phyloP scores from a whole-genome alignment of 2,113 vertebrate species.

The Onychostoma macrolepis region DNA sequence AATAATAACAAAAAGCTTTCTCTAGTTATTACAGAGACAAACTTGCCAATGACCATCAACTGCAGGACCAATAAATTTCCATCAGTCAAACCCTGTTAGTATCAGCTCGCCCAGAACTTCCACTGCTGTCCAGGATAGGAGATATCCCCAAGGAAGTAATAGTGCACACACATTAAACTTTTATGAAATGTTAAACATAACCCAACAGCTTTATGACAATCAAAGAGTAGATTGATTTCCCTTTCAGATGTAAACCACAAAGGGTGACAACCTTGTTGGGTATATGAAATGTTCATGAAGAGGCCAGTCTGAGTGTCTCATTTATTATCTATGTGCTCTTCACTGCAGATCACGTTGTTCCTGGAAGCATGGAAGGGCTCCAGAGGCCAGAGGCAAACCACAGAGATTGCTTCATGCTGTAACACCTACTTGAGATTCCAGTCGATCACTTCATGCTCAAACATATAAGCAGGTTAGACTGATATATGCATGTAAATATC shows the following conservation, averaged over 20 bases:
- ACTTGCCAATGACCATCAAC: neutral
- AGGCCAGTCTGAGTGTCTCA: neutral
- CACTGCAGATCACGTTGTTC: neutral
- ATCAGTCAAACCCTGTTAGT: neutral
- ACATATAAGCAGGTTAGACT: neutral
- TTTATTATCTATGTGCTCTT: constrained; percentile 23
- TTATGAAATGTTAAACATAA: constrained; percentile 32
- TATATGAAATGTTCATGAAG: neutral
- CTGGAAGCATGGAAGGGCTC: neutral
- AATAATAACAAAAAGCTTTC: neutral
- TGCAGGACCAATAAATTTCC: neutral
- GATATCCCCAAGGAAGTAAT: neutral
- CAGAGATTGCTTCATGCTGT: neutral
- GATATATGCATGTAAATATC: neutral
- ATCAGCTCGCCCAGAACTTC: neutral
- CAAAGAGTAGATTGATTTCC: constrained; percentile 22
- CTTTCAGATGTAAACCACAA: constrained; percentile 10
- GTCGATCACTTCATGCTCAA: neutral
- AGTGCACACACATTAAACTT: constrained; percentile 28
- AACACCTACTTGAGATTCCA: constrained; percentile 12
- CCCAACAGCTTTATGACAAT: constrained; percentile 11
- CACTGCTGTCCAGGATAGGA: neutral
- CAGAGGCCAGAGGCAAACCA: neutral
- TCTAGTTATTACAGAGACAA: neutral
- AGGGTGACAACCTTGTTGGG: constrained; percentile 15